phyloP scores from a whole-genome alignment of 1,140 invertebrate species.

The Pseudoatta argentina region DNA sequence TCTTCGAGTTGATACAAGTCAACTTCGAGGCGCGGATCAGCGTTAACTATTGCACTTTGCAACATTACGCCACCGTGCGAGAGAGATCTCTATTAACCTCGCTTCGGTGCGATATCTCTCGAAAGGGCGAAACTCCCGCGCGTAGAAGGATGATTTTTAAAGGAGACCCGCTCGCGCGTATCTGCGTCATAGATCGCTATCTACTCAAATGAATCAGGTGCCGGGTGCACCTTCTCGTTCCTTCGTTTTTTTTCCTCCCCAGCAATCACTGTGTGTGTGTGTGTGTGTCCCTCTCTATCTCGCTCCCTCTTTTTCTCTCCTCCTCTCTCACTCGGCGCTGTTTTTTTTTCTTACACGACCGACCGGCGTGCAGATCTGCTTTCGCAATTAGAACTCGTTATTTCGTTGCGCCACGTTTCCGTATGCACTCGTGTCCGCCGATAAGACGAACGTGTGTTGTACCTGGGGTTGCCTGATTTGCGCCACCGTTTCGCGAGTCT shows the following conservation, averaged over 20 bases:
- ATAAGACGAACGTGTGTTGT: conserved; percentile 68
- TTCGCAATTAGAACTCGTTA: conserved; percentile 85
- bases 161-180: conserved; percentile 68
- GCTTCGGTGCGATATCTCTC: conserved; percentile 9
- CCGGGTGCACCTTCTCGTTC: conserved; percentile 76
- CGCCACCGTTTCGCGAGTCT: conserved; percentile 59
- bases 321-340: conserved; percentile 2
- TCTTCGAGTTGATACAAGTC: conserved; percentile 30
- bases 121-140: conserved; percentile 68
- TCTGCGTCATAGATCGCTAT: conserved; percentile 78
- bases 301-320: background rate
- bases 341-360: conserved; percentile 41
- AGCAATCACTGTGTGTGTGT: conserved; percentile 36
- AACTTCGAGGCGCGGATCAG: background rate
- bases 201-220: conserved; percentile 78
- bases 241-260: conserved; percentile 68
- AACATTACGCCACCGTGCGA: background rate
- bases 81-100: conserved; percentile 43
- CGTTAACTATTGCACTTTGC: conserved; percentile 6
- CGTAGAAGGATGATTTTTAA: conserved; percentile 76
- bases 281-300: background rate
- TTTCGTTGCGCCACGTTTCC: conserved; percentile 84
- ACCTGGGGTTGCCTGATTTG: conserved; percentile 65
- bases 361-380: conserved; percentile 71
- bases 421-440: conserved; percentile 73